phyloP scores from a whole-genome alignment of 2,888 invertebrate species.

The Ametastegia equiseti region DNA sequence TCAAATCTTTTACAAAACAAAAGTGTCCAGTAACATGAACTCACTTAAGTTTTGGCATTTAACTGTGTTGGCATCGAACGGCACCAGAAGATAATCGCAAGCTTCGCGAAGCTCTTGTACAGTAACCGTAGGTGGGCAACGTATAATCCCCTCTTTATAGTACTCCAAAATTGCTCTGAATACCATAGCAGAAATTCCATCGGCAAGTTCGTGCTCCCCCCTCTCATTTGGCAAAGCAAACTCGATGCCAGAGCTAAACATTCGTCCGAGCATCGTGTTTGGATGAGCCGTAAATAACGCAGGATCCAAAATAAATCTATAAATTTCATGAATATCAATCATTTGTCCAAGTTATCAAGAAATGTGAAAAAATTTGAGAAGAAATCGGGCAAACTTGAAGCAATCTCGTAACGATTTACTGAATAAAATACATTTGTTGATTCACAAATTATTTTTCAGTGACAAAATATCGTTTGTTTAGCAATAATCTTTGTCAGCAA shows the following conservation, averaged over 20 bases:
- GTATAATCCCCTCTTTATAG: constrained; percentile 93
- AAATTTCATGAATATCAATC: neutral
- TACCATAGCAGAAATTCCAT: constrained; percentile 96
- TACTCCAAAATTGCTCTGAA: constrained; percentile 97
- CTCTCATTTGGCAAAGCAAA: constrained; percentile 96
- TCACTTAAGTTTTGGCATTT: constrained; percentile 97
- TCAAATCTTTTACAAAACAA: no score
- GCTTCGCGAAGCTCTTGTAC: constrained; percentile 98
- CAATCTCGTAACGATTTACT: no score
- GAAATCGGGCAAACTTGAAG: neutral
- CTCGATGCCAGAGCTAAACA: constrained; percentile 96
- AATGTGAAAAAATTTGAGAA: neutral
- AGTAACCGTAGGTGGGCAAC: constrained; percentile 96
- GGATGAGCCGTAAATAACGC: constrained; percentile 96
- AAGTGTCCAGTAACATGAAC: no score
- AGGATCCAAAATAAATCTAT: constrained; percentile 91
- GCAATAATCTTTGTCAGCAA: neutral
- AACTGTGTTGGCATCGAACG: constrained; percentile 97
- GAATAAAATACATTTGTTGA: neutral
- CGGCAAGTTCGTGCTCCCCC: constrained; percentile 98
- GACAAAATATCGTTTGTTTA: neutral
- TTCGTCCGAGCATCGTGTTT: constrained; percentile 99
- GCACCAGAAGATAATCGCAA: constrained; percentile 98
- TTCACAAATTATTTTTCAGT: no score
- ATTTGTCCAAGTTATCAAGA: neutral